Percentiles rank a stretch among this genome's conserved stretches.
These are phyloP conservation scores for Trachymyrmex septentrionalis DNA, from an alignment of 1,140 invertebrate genomes.

Conservation along the genomic window DNA sequence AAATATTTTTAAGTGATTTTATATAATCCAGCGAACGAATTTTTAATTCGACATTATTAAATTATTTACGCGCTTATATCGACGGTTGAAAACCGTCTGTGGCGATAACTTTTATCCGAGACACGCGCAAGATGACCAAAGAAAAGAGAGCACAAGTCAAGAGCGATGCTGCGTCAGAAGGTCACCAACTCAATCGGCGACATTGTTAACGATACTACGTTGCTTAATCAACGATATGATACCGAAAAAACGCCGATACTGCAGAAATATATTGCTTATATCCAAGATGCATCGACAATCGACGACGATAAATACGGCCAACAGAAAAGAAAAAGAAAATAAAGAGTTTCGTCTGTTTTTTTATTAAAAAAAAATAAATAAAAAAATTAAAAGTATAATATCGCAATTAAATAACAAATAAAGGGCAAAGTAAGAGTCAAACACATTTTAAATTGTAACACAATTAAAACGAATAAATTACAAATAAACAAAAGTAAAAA, in stretches of 20 bases:
- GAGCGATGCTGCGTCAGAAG: conserved; percentile 21
- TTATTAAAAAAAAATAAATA: not conserved
- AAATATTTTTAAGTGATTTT: not conserved
- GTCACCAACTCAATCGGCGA: conserved; percentile 29
- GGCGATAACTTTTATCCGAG: conserved; percentile 27
- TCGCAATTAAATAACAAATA: no score
- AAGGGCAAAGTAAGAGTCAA: no score
- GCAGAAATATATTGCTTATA: not conserved
- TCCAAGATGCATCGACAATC: not conserved
- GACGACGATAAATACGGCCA: not conserved
- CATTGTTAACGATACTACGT: not conserved
- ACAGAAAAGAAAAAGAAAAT: not conserved
- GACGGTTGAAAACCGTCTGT: conserved; percentile 17
- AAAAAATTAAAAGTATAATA: not conserved
- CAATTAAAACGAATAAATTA: no score
- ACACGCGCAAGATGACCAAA: not conserved
- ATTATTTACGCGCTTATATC: not conserved
- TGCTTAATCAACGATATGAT: conserved; percentile 26
- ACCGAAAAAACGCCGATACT: conserved; percentile 9
- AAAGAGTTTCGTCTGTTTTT: not conserved
- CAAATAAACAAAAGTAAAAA: no score
- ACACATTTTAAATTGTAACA: no score
- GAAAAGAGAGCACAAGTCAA: conserved; percentile 29
- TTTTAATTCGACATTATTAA: not conserved
- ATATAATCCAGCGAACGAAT: not conserved